These are phyloP conservation scores for cattle (Bos taurus) DNA, from an alignment of 2,113 vertebrate species.

Conservation along the genomic window ARS-UCD2.0 NC_037338.1:44421001-44421500, in stretches of 20 bases:
- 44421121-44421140: neutral
- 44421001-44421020: neutral
- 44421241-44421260: neutral
- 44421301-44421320: neutral
- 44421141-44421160: neutral
- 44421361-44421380: neutral
- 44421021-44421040: neutral
- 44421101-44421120: neutral
- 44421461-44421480: neutral
- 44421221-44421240: neutral
- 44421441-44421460: neutral
- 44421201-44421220: neutral
- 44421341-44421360: neutral
- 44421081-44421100: neutral
- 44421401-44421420: neutral
- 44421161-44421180: neutral
- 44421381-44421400: neutral
- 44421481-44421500: neutral
- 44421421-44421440: neutral
- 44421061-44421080: neutral
- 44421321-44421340: neutral
- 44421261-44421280: neutral
- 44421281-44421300: neutral
- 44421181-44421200: neutral
- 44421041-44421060: neutral